Evolutionary conservation across 1,140 invertebrate species (phyloP), one percentile per base, ranked within the genome.

Genomic region (Drosophila ficusphila): DNA sequence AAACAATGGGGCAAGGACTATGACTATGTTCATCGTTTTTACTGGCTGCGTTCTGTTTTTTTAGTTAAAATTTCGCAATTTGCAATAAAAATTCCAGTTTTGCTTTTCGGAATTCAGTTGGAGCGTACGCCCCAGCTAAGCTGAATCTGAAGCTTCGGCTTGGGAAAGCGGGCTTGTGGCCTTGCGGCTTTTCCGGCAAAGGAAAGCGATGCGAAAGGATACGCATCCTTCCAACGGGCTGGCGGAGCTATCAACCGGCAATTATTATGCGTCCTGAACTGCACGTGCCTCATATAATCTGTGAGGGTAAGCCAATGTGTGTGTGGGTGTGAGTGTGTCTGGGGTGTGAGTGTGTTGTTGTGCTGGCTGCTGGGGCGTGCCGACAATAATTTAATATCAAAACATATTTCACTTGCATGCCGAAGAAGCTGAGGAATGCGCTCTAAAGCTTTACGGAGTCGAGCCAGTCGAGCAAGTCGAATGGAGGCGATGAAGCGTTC

Each of bases 41-140:
- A 34, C 31, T 49, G 67, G 29, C 29, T 56, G 54, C 54, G 70
- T 58, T 76, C 60, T 67, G 71, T 86, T 81, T 88, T 64, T 75
- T 69, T 76, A 76, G 72, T 75, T 78, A 82, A 82, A 88, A 88
- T 82, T 88, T 88, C 79, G 76, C 83, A 88, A 88, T 88, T 88
- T 88, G 82, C 82, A 88, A 88, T 88, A 88, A 88, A 88, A 88
- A 88, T 88, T 88, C 82, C 82, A 75, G 64, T 78, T 86, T 86
- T 86, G 51, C 81, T 86, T 88, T 86, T 88, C 69, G 82, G 82
- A 88, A 88, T 88, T 88, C 78, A 78, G 77, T 71, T 70, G 57
- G 36, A 44, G 44, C 46, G 38, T 60, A 70, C 49, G 25, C 11
- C 49, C 29, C 54, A 39, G 38, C 54, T 54, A 47, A 39, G 54